A percentile compares a stretch with the other conserved stretches of the same genome.
Conservation (phyloP, 1,140 invertebrate species). For the Rhysida immarginata region DNA sequence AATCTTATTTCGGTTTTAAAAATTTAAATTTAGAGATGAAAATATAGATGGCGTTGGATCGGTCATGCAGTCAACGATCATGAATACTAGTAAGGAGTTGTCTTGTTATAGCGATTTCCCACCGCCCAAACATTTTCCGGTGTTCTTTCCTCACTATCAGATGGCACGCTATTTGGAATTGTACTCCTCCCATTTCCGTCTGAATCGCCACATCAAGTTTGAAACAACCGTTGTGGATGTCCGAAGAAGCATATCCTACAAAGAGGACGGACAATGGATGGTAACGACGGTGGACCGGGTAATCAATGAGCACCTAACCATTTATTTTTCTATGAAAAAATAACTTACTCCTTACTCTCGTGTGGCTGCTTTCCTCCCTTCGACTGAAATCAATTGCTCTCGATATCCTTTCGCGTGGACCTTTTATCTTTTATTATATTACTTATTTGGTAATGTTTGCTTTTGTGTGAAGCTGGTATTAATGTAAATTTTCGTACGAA, state of each 20-base stretch:
- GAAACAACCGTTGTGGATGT: not conserved
- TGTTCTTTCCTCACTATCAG: conserved; percentile 25
- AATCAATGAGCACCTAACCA: no score
- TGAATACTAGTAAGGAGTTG: conserved; percentile 31
- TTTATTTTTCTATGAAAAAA: no score
- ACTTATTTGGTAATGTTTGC: no score
- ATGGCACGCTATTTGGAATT: conserved; percentile 23
- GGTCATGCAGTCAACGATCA: conserved; percentile 20
- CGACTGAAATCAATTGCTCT: no score
- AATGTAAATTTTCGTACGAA: no score
- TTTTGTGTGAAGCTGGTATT: no score
- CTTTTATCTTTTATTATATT: no score
- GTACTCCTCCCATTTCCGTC: conserved; percentile 22
- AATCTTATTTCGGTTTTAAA: no score
- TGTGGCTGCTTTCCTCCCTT: no score
- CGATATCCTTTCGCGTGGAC: no score
- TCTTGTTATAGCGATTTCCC: conserved; percentile 30
- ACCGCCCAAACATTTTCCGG: conserved; percentile 22
- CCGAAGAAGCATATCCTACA: not conserved
- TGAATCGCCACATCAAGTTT: conserved; percentile 14
- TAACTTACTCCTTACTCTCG: no score
- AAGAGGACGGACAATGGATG: not conserved
- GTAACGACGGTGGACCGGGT: not conserved
- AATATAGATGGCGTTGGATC: conserved; percentile 16
- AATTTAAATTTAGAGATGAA: conserved; percentile 3